Percentiles rank a stretch among this genome's conserved stretches.
phyloP scores from a whole-genome alignment of 2,888 invertebrate species.

The Linnaemya vulpina region DNA sequence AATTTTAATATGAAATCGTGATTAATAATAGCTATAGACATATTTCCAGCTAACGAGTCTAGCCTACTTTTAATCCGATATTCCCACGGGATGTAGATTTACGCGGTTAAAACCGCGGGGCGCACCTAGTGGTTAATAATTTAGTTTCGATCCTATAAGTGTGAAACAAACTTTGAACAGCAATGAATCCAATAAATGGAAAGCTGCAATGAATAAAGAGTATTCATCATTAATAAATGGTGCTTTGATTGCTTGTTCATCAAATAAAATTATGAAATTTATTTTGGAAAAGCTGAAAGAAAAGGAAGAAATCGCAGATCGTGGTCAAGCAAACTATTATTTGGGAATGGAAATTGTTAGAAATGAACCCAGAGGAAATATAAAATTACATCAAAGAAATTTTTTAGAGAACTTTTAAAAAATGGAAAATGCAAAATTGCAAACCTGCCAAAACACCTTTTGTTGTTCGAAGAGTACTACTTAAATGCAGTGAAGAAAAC shows the following conservation, averaged over 20 bases:
- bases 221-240: no score
- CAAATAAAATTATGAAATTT: no score
- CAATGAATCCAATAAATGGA: no score
- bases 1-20: conserved; percentile 25
- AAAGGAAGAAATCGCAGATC: not conserved
- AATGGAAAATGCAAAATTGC: conserved; percentile 65
- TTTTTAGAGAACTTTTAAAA: conserved; percentile 47
- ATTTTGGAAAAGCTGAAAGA: not conserved
- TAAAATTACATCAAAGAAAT: conserved; percentile 18
- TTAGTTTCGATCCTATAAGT: no score
- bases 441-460: conserved; percentile 37
- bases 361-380: conserved; percentile 17
- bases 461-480: conserved; percentile 38
- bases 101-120: no score
- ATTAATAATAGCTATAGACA: conserved; percentile 25
- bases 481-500: conserved; percentile 49
- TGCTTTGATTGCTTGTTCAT: no score
- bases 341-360: conserved; percentile 14
- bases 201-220: no score
- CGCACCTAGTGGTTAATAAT: no score
- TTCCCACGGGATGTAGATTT: no score
- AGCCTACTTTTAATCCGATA: no score
- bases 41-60: no score
- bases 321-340: conserved; percentile 5
- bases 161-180: no score